Conservation (phyloP, 2,113 vertebrate genomes). For the Ageneiosus marmoratus region DNA sequence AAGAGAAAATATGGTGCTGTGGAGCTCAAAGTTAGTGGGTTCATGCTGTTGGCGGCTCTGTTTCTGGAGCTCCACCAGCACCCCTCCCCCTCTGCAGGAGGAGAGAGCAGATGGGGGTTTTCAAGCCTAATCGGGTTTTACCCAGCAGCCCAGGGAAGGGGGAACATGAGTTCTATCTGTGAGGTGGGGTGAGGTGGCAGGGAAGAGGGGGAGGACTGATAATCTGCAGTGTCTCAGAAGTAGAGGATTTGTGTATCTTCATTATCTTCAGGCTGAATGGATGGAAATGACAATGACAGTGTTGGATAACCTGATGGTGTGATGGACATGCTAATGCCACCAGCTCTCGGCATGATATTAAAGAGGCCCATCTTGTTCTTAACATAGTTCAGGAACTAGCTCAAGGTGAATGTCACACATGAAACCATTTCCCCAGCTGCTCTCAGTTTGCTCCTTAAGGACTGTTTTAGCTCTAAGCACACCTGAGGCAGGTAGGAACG, state of each 20-base stretch:
- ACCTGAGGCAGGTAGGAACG: neutral
- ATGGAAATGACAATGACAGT: conserved; percentile 3
- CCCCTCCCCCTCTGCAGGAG: neutral
- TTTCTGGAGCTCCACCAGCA: conserved; percentile 14
- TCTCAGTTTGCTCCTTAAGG: neutral
- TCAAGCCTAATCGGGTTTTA: conserved; percentile 29
- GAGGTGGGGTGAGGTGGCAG: conserved; percentile 4
- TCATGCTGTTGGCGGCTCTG: conserved; percentile 12
- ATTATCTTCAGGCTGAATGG: neutral
- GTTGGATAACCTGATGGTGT: neutral
- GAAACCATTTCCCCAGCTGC: neutral
- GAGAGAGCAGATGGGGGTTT: conserved; percentile 42
- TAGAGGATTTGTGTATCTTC: neutral
- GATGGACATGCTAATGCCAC: conserved; percentile 18
- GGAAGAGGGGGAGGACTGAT: conserved; percentile 8
- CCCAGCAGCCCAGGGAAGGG: conserved; percentile 24
- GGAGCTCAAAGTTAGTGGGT: conserved; percentile 4
- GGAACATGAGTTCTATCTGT: conserved; percentile 5
- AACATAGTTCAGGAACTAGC: neutral
- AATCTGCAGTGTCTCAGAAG: conserved; percentile 1
- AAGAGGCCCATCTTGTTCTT: neutral
- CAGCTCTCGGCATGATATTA: neutral
- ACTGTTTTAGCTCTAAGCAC: conserved; percentile 3
- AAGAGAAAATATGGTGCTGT: conserved; percentile 30
- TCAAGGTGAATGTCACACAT: neutral